Evolutionary conservation across 2,888 invertebrate genomes (phyloP), one percentile per base, ranked within the genome.

Genomic region (Deilephila porcellus): DNA sequence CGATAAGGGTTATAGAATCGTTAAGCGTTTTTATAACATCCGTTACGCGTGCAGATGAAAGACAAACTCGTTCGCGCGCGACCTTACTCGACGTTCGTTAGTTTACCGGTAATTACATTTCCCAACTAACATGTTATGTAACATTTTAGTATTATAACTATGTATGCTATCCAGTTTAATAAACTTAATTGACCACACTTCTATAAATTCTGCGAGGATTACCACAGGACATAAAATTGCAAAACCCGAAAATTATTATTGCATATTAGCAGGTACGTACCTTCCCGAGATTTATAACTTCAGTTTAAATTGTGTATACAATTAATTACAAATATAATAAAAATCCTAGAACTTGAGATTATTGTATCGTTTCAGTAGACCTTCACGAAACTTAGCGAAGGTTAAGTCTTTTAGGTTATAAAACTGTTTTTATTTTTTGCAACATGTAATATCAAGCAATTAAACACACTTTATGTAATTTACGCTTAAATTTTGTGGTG

Each of bases 61-160:
- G 73, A 75, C 73, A 80, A 81, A 77, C 76, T 76, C 74, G 75
- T 70, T 72, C 72, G 77, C 74, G 63, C 52, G 75, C 80, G 79
- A 80, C 81, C 79, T 80, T 77, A 78, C 74, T 80, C 79, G 77
- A 75, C 76, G 75, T 74, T 79, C 76, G 80, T 74, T 79, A 79
- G 80, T 81, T 81, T 80, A 76, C 74, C 76, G 78, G 77, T 74
- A 79, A 78, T 77, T 75, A 77, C 79, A 80, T 80, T 80, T 79
- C 74, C 74, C 73, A 73, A 45, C 73, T 73, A 73, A 73, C 76
- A 78, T 78, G 74, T 81, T 81, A 80, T 75, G 74, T 78, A 78
- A 78, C 70, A 19, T 71, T 74, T 32, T 56, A n/a, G 52, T 71
- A n/a, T 73, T 73, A 59, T 37, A 20, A 45, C 25, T 20, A 71